Conservation (phyloP, 2,113 vertebrate species). For the Callorhinus ursinus region DNA sequence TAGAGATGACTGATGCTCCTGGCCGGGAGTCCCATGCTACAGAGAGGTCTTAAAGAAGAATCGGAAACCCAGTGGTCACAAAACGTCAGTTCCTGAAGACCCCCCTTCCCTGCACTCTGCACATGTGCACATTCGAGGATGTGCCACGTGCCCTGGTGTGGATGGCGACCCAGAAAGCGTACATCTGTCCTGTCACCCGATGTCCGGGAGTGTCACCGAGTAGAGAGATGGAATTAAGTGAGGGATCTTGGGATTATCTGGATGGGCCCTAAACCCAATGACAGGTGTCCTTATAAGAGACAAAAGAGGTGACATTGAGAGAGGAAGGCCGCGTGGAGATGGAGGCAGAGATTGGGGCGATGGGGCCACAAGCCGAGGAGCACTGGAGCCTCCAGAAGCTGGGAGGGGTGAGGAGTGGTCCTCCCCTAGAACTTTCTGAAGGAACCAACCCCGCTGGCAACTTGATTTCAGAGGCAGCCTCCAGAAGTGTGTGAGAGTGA, state of each 20-base stretch:
- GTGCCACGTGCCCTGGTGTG: rapidly evolving
- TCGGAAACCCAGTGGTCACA: not conserved
- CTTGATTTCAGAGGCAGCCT: not conserved
- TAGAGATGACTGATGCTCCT: rapidly evolving
- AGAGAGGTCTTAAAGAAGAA: not conserved
- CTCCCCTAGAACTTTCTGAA: not conserved
- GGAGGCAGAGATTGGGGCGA: not conserved
- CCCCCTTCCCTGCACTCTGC: not conserved
- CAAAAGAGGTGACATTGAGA: not conserved
- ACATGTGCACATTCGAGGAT: rapidly evolving
- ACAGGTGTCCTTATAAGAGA: not conserved
- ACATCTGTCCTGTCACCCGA: not conserved
- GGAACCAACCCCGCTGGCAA: not conserved
- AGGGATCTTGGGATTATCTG: not conserved
- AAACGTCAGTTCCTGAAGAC: no score
- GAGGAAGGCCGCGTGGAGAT: not conserved
- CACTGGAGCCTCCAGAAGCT: not conserved
- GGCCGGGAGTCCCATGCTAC: not conserved
- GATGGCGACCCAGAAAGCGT: not conserved
- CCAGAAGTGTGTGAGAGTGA: not conserved
- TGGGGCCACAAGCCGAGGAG: not conserved
- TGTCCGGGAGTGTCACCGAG: not conserved
- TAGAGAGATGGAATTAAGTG: not conserved
- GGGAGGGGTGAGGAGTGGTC: not conserved
- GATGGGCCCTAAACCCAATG: not conserved